These are phyloP conservation scores for Orthonyx spaldingii DNA, from an alignment of 2,113 vertebrate species.

Conservation along the genomic window DNA sequence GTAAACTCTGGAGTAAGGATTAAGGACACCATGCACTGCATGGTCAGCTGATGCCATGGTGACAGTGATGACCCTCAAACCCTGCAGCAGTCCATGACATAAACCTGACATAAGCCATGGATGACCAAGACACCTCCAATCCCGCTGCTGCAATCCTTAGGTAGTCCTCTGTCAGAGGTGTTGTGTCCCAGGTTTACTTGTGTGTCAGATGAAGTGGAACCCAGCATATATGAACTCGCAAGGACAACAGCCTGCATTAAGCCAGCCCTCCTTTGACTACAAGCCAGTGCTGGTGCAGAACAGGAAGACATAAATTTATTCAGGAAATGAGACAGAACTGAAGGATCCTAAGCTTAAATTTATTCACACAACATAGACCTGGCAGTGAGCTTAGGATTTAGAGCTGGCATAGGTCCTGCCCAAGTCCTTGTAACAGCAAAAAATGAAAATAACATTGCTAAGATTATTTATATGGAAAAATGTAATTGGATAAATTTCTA, in stretches of 20 bases:
- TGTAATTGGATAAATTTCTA: not conserved
- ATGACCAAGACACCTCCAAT: not conserved
- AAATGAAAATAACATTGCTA: not conserved
- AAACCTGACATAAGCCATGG: not conserved
- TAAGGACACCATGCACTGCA: not conserved
- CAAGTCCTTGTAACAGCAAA: not conserved
- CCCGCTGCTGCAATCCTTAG: not conserved
- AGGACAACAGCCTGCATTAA: not conserved
- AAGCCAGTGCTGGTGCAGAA: not conserved
- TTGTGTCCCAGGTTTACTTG: not conserved
- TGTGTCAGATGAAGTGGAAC: not conserved
- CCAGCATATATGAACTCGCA: not conserved
- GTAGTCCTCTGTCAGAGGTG: not conserved
- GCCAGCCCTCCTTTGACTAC: not conserved
- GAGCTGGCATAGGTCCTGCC: not conserved
- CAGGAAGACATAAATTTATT: not conserved
- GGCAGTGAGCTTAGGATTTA: not conserved
- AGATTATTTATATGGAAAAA: not conserved
- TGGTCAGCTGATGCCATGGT: not conserved
- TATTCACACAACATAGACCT: not conserved
- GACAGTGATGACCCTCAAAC: not conserved
- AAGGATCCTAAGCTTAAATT: not conserved
- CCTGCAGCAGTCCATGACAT: too few species aligned
- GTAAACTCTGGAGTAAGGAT: not conserved
- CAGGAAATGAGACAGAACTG: not conserved